Evolutionary conservation across 2,888 invertebrate species (phyloP), one percentile per base, ranked within the genome.

Genomic region (Cephus runcator): DNA sequence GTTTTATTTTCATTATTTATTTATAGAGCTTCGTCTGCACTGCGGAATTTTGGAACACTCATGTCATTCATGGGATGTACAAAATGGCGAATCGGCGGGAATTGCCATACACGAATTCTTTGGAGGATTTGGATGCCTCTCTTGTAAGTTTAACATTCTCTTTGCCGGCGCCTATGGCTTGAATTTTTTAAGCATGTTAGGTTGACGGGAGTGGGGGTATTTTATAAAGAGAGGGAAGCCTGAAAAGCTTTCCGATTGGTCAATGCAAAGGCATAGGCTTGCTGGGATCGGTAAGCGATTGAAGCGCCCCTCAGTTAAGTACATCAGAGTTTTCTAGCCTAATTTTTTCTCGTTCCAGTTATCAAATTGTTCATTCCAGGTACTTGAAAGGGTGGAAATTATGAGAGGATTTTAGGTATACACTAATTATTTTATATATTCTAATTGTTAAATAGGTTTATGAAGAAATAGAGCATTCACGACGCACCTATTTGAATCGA

Each of bases 401-500:
- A 56, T 56, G 9, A 56, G 2, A 56, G 56, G 23, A 23, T 56
- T 2, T 56, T 56, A 56, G 56, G 23, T 56, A 56, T 23, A 56
- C 56, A 56, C 9, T 56, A 23, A 56, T 56, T 56, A 23, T 56
- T 56, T 56, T 23, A 56, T 9, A 56, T 73, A 79, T 73, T 77
- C 6, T 23, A 30, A 68, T 69, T 34, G 31, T 34, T 69, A 12
- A 36, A 23, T 34, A 69, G 23, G 34, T 11, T 77, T 77, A 40
- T 30, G n/a, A 23, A 71, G 31, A 34, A 36, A 79, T 56, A 36
- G 73, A 78, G 33, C 69, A 73, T 77, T 68, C 75, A 77, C n/a
- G 77, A 82, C 81, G 74, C 77, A 83, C 83, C 81, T 71, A 77
- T 80, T 75, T 71, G 79, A 77, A 80, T 76, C n/a, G 76, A 75